Evolutionary conservation across 2,797 vertebrate genomes (phyloP).

Genomic region (Aeoliscus strigatus): DNA sequence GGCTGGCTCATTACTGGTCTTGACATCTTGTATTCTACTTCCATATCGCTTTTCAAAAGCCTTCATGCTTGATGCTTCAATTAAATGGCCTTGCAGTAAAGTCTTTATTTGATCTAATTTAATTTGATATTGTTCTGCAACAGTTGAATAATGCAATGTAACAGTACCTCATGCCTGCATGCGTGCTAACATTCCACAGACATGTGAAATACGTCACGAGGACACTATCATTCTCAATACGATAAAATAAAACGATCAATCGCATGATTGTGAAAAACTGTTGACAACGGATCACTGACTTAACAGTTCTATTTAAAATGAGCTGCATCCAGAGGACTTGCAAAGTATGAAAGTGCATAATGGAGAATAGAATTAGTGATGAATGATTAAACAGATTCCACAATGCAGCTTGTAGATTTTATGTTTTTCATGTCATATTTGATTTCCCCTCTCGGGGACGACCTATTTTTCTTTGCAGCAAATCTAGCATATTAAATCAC

Average conservation of each 20-base stretch:
- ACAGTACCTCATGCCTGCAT: slow-evolving; percentile 1
- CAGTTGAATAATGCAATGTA: not conserved
- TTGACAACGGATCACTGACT: not conserved
- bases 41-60: slow-evolving; percentile 24
- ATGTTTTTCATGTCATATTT: slow-evolving; percentile 39
- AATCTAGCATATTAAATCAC: slow-evolving; percentile 52
- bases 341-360: slow-evolving; percentile 39
- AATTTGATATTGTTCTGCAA: slow-evolving; percentile 14
- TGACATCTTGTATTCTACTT: slow-evolving; percentile 26
- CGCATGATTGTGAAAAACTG: slow-evolving; percentile 7
- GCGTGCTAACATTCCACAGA: not conserved
- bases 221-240: not conserved
- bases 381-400: slow-evolving; percentile 32
- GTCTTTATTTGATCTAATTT: too few relatives aligned
- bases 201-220: not conserved
- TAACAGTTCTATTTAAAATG: slow-evolving; percentile 20
- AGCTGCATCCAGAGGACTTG: slow-evolving; percentile 22
- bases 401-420: slow-evolving; percentile 27
- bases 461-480: slow-evolving; percentile 57
- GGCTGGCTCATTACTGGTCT: slow-evolving; percentile 27
- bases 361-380: slow-evolving; percentile 34
- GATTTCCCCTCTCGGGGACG: slow-evolving; percentile 38
- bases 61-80: slow-evolving; percentile 9
- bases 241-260: slow-evolving; percentile 10
- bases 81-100: slow-evolving; percentile 19